Conservation (phyloP, 2,797 vertebrate genomes). For the Halcyon chelicuti region DNA sequence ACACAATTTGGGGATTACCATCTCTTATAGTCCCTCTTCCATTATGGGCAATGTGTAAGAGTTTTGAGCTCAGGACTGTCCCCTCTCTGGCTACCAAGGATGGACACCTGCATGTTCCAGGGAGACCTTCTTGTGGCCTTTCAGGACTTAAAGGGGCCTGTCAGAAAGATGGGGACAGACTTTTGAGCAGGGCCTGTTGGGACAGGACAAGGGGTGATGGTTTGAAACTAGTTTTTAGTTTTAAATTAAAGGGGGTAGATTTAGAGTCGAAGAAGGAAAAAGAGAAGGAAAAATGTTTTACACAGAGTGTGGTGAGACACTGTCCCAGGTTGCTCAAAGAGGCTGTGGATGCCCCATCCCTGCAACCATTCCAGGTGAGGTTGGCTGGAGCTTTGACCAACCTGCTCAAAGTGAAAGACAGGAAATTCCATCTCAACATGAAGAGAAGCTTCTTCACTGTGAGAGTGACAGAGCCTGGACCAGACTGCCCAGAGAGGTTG, state of each 20-base stretch:
- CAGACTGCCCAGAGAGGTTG: too few species aligned
- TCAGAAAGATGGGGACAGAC: background rate
- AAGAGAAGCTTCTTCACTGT: too few species aligned
- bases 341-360: background rate
- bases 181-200: background rate
- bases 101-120: background rate
- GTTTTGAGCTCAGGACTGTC: background rate
- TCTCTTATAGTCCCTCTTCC: background rate
- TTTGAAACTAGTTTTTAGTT: background rate
- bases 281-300: background rate
- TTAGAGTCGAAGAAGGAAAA: too few species aligned
- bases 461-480: too few species aligned
- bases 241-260: background rate
- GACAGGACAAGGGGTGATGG: background rate
- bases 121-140: background rate
- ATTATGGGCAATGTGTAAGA: rapidly evolving
- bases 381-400: background rate
- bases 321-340: background rate
- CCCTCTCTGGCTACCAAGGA: background rate
- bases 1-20: background rate
- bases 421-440: too few species aligned
- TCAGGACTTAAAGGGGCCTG: background rate
- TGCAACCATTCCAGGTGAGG: background rate
- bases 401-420: background rate
- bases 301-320: background rate